phyloP scores from a whole-genome alignment of 2,113 vertebrate species.

The Nyctibius bracteatus region DNA sequence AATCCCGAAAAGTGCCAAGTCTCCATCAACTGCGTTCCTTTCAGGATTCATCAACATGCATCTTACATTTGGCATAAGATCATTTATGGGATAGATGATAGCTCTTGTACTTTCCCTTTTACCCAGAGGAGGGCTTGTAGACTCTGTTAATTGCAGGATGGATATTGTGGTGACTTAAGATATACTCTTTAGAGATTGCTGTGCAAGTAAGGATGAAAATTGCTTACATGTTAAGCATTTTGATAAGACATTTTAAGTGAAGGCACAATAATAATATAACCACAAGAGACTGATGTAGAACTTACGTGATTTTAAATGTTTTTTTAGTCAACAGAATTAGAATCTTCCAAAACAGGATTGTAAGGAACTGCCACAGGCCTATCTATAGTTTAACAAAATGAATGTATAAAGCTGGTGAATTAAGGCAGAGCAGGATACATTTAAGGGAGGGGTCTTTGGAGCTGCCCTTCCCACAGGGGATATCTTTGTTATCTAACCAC shows the following conservation, averaged over 20 bases:
- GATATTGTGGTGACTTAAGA: background rate
- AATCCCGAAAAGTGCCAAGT: background rate
- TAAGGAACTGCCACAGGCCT: background rate
- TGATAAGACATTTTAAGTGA: background rate
- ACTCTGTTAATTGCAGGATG: background rate
- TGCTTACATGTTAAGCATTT: background rate
- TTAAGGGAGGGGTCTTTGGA: background rate
- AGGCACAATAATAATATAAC: background rate
- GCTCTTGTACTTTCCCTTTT: background rate
- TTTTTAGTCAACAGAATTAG: background rate
- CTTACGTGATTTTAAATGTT: background rate
- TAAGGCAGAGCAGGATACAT: background rate
- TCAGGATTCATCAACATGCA: background rate
- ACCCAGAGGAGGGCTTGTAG: background rate
- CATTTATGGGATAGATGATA: background rate
- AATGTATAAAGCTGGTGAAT: background rate
- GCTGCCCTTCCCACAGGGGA: background rate
- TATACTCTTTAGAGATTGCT: background rate
- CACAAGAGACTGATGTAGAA: background rate
- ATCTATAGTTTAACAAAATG: background rate
- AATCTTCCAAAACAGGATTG: background rate
- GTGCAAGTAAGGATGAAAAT: background rate
- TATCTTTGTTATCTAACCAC: background rate
- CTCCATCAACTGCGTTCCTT: background rate
- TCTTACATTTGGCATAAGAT: background rate